A percentile compares a stretch with the other conserved stretches of the same genome.
Evolutionary conservation across 2,888 invertebrate species (phyloP).

Genomic region (Clepsis dumicolana): DNA sequence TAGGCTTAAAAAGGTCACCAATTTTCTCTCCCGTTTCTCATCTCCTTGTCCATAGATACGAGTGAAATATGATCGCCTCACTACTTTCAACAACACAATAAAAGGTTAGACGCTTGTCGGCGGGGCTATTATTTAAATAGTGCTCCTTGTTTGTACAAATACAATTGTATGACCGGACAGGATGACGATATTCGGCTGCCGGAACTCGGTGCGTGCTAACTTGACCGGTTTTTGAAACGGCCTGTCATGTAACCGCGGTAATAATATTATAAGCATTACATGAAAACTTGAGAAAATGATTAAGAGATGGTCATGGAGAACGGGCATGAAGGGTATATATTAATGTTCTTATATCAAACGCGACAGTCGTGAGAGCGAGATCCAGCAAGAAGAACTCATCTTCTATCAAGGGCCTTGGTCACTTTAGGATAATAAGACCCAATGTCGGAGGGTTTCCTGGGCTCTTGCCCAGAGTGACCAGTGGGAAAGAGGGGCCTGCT

Average conservation of each 20-base stretch:
- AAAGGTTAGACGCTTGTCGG: constrained; percentile 1
- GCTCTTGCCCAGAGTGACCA: no score
- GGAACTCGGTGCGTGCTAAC: constrained; percentile 30
- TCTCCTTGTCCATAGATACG: background rate
- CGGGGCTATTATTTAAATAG: constrained; percentile 26
- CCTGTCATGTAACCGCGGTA: background rate
- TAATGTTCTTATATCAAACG: no score
- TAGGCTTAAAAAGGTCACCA: no score
- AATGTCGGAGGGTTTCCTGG: no score
- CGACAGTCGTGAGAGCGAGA: no score
- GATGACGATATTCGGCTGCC: constrained; percentile 33
- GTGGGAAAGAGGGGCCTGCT: no score
- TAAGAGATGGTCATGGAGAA: no score
- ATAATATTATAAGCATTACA: background rate
- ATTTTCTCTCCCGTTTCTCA: background rate
- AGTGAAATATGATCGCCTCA: background rate
- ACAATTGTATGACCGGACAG: constrained; percentile 21
- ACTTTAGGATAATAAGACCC: no score
- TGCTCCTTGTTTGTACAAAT: constrained; percentile 27
- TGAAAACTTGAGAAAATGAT: background rate
- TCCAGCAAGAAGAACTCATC: no score
- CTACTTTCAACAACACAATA: background rate
- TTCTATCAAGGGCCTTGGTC: no score
- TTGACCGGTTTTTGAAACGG: constrained; percentile 17
- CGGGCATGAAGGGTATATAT: no score